Evolutionary conservation across 2,797 vertebrate genomes (phyloP).

Genomic region (Cryptoblepharus egeriae): DNA sequence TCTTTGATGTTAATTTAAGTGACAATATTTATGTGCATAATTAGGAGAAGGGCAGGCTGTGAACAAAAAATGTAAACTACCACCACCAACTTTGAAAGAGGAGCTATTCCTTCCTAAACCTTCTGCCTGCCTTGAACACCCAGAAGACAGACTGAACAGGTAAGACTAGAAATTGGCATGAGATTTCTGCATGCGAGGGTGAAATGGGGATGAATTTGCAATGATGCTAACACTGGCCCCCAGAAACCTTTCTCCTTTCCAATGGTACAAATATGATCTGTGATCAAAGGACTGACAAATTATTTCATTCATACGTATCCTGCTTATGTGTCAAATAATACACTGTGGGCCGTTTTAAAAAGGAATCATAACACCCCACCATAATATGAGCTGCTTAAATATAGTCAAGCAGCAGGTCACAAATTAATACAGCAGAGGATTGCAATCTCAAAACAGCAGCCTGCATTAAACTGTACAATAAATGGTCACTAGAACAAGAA

Average conservation of each 20-base stretch:
- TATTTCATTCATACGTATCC: too few species aligned
- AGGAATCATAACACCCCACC: too few species aligned
- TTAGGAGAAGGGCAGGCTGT: too few species aligned
- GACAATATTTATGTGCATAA: neutral
- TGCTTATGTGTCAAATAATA: too few species aligned
- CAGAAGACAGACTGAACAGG: neutral
- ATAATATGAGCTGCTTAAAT: too few species aligned
- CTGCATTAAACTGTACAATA: too few species aligned
- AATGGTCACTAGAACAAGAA: too few species aligned
- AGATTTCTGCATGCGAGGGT: neutral
- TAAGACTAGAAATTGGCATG: conserved; percentile 10
- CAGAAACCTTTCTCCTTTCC: neutral
- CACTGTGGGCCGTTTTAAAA: too few species aligned
- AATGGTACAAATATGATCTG: neutral
- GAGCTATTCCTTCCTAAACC: neutral
- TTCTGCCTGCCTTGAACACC: neutral
- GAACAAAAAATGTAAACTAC: neutral
- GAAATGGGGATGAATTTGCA: neutral
- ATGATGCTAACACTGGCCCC: neutral
- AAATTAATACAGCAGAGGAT: too few species aligned
- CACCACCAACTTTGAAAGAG: neutral
- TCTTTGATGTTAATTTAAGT: neutral
- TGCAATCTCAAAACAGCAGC: too few species aligned
- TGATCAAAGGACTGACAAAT: neutral
- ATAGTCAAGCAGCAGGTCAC: too few species aligned